phyloP scores from a whole-genome alignment of 35 echinoderm and acorn worm species.

The Acanthaster planci region DNA sequence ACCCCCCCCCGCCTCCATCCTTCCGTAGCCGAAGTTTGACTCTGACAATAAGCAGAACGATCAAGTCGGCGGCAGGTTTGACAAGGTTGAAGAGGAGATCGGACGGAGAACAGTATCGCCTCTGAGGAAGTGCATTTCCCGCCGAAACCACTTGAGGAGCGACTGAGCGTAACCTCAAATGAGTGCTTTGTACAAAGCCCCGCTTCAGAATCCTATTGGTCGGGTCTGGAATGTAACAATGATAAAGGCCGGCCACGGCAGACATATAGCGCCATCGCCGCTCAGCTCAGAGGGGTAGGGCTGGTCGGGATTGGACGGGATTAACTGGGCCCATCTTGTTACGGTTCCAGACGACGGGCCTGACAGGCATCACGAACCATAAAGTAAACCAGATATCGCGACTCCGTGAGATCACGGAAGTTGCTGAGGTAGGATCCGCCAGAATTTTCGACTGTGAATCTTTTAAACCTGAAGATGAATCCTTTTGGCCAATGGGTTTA shows the following conservation, averaged over 20 bases:
- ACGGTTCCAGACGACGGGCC: not conserved
- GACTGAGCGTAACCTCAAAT: not conserved
- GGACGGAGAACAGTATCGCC: no score
- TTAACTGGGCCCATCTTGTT: not conserved
- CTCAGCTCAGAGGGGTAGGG: not conserved
- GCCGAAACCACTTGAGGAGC: not conserved
- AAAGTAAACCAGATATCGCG: not conserved
- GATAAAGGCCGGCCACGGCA: not conserved
- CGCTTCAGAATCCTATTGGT: not conserved
- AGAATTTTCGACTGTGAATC: not conserved
- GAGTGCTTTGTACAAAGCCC: not conserved
- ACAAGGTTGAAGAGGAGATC: no score
- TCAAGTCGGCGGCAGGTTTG: no score
- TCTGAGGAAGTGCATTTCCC: no score
- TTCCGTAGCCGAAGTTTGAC: no score
- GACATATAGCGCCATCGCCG: not conserved
- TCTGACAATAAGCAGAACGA: no score
- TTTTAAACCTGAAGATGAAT: constrained; percentile 11
- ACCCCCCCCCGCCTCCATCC: no score
- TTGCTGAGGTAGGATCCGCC: not conserved
- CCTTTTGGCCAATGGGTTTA: not conserved
- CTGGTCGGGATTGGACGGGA: not conserved
- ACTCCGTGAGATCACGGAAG: not conserved
- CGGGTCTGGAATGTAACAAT: no score
- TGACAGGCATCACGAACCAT: not conserved